Evolutionary conservation across 2,113 vertebrate species (phyloP), one percentile per base, ranked within the genome.

Genomic region (Hippocampus mohnikei): DNA sequence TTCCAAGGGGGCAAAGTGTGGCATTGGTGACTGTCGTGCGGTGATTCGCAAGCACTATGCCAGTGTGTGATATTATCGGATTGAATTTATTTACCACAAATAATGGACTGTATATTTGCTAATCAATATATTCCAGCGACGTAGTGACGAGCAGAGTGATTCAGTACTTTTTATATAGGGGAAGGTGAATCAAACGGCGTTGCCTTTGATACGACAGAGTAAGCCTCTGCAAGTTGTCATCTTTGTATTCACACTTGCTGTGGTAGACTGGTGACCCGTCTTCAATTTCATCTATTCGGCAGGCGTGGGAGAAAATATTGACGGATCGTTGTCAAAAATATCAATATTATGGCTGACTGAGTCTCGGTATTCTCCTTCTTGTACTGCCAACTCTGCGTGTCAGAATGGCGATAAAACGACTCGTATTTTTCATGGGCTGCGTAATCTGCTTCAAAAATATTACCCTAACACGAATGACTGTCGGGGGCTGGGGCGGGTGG

Each of bases 1-100:
- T 86, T 82, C 79, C 70, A 61, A 6, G 20, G 40, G 73, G 82
- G 79, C 81, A 74, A 55, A 29, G 29, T 60, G 33, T 18, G 20
- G 41, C 55, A 66, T 75, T 66, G 58, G 44, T 25, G 48, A 71
- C 63, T 1, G 25, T 64, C 6, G 50, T 10, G 62, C 61, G 68
- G 67, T 25, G 11, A 25, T 10, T 1, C 50, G 0, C 20, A 20
- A 52, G 18, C 9, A 9, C 53, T 25, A 2, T 56, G 53, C 21
- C 23, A 3, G 53, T 10, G 53, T 25, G 53, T 25, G 23, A 25
- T 5, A 25, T 56, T 23, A 12, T 56, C 10, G 8, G 5, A 9
- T n/a, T 53, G 5, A 48, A 18, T 48, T 1, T 4, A 48, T 48
- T 48, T 20, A 48, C 5, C 20, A 0, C 46, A 18, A 20, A 48